Evolutionary conservation across 2,888 invertebrate genomes (phyloP), one percentile per base, ranked within the genome.

Genomic region (Alentia gelatinosa): DNA sequence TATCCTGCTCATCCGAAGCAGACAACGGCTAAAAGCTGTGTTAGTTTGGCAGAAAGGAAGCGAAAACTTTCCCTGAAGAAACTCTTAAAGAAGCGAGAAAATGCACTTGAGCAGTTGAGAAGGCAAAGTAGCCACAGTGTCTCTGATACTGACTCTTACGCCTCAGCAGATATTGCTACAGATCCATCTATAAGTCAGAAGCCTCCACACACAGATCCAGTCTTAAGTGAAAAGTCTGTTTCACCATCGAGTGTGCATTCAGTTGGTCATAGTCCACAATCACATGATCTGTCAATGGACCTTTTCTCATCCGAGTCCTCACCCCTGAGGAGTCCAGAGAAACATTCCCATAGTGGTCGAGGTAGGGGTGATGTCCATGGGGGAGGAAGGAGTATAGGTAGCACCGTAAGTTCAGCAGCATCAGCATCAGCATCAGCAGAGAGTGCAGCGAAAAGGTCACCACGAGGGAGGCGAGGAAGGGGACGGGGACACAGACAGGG

Each of bases 11-110:
- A 74, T 30, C 74, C 26, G 12, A 74, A 35, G n/a, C 7, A 7
- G 23, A n/a, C 12, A 23, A 19, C 39, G 23, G 19, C 3, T 42
- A 42, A 42, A 86, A 50, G 26, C 47, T 42, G 86, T 86, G 42
- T 86, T 5, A 47, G 47, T 86, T 33, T 86, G 7, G 89, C 89
- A 35, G 89, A 89, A 1, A 42, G 89, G 47, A 89, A 89, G 39
- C 89, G 63, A 19, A 89, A 63, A 89, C 63, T 89, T 15, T 89
- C 89, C 12, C 23, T 89, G 37, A 89, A 89, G 89, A 89, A 56
- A n/a, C 56, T 63, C 7, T 3, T 35, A 23, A 89, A 89, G 39
- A 37, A 50, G 63, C 12, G 39, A n/a, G 56, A 89, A 37, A 63
- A 56, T 50, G 89, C 63, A 30, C 35, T 42, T 0, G 30, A 86